Percentiles rank a stretch among this genome's conserved stretches.
These are phyloP conservation scores for Ptychoptera contaminata DNA, from an alignment of 2,888 invertebrate genomes.

Conservation along the genomic window DNA sequence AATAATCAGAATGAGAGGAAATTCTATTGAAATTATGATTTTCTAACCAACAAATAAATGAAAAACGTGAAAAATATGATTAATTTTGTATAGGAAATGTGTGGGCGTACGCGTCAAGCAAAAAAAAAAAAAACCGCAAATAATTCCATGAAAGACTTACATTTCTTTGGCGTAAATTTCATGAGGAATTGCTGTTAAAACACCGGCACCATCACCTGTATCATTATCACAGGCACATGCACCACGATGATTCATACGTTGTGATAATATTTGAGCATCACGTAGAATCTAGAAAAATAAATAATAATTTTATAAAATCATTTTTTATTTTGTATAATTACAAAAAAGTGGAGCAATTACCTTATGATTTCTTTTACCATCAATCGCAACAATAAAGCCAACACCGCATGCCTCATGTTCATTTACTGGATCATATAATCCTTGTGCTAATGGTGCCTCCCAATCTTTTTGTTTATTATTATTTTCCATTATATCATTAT, in stretches of 20 bases:
- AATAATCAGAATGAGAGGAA: too few relatives aligned
- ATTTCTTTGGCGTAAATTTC: conserved; percentile 74
- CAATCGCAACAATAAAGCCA: conserved; percentile 96
- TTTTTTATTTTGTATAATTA: neutral
- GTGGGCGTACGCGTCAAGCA: too few relatives aligned
- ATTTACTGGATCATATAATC: conserved; percentile 89
- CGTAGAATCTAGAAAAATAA: conserved; percentile 59
- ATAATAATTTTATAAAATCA: conserved; percentile 5
- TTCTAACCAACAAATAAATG: too few relatives aligned
- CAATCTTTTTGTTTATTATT: conserved; percentile 39
- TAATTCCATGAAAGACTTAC: too few relatives aligned
- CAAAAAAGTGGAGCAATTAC: conserved; percentile 28
- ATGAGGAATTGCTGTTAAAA: conserved; percentile 93
- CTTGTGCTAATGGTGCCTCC: conserved; percentile 73
- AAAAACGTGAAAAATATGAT: too few relatives aligned
- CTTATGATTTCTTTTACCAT: conserved; percentile 86
- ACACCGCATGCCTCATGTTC: conserved; percentile 98
- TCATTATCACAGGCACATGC: conserved; percentile 99
- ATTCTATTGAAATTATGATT: too few relatives aligned
- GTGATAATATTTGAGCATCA: conserved; percentile 88
- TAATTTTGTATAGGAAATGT: too few relatives aligned
- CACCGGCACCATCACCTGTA: conserved; percentile 97
- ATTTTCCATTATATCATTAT: too few relatives aligned
- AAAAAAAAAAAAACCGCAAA: too few relatives aligned
- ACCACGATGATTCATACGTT: conserved; percentile 98